A percentile compares a stretch with the other conserved stretches of the same genome.
These are phyloP conservation scores for Diachrysia chrysitis DNA, from an alignment of 2,888 invertebrate species.

Conservation along the genomic window DNA sequence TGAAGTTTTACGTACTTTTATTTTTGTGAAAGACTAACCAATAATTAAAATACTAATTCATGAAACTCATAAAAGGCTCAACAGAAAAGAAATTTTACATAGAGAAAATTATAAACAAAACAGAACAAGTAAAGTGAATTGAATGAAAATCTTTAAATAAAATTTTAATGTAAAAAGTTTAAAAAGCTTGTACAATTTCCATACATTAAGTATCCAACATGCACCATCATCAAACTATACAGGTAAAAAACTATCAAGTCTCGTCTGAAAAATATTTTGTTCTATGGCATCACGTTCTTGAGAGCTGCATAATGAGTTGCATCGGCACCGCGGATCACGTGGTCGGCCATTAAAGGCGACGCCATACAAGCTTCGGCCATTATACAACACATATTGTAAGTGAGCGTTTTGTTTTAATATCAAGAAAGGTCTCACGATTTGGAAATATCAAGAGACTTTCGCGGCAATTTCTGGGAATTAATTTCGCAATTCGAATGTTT, in stretches of 20 bases:
- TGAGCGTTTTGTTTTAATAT: conserved; percentile 53
- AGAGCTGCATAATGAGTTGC: conserved; percentile 70
- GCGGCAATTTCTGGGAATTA: conserved; percentile 34
- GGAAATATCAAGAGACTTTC: conserved; percentile 45
- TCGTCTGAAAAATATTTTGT: conserved; percentile 17
- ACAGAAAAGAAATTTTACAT: too few species aligned
- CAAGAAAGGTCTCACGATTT: conserved; percentile 42
- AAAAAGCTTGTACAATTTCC: neutral
- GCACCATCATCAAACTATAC: neutral
- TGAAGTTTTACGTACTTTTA: too few species aligned
- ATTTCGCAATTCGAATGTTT: conserved; percentile 17
- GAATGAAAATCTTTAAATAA: too few species aligned
- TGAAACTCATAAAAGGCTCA: too few species aligned
- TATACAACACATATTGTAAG: conserved; percentile 58
- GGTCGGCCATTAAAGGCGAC: conserved; percentile 62
- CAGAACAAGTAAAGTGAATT: too few species aligned
- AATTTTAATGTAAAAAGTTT: too few species aligned
- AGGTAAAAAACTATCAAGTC: neutral
- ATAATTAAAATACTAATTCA: too few species aligned
- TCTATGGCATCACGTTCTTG: conserved; percentile 63
- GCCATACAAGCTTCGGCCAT: conserved; percentile 60
- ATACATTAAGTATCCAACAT: neutral
- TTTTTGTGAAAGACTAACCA: too few species aligned
- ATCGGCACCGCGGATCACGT: conserved; percentile 68
- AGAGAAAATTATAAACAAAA: too few species aligned